phyloP scores from a whole-genome alignment of 37 sponge, comb jelly and placozoan species.

The Diacarnus erythraeanus region DNA sequence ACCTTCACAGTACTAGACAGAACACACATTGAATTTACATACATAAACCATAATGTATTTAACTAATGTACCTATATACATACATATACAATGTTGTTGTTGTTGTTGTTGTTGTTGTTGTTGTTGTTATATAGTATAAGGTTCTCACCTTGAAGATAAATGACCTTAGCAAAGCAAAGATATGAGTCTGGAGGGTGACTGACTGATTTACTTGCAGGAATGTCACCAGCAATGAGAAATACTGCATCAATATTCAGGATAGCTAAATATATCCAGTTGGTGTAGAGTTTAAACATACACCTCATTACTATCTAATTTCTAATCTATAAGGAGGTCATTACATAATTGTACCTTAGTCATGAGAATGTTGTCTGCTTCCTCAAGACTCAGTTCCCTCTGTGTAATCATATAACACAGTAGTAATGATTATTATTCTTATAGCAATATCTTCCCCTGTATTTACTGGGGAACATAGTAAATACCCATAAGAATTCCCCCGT shows the following conservation, averaged over 20 bases:
- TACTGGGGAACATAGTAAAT: no score
- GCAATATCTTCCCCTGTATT: no score
- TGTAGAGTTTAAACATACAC: no score
- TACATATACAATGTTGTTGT: no score
- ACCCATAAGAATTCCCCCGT: no score
- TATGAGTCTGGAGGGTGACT: slow-evolving; percentile 41
- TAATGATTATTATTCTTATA: no score
- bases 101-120: no score
- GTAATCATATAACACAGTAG: neutral
- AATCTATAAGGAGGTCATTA: neutral
- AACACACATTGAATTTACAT: neutral
- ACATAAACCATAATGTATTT: no score
- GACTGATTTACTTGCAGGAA: slow-evolving; percentile 74
- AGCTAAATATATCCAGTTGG: neutral
- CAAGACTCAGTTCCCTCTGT: slow-evolving; percentile 41
- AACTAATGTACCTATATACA: no score
- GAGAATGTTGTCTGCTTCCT: slow-evolving; percentile 70
- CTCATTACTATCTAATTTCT: neutral
- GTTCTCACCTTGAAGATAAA: slow-evolving; percentile 74
- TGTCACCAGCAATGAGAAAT: slow-evolving; percentile 56
- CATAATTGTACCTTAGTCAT: slow-evolving; percentile 60
- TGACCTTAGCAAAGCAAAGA: slow-evolving; percentile 66
- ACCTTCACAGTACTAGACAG: slow-evolving; percentile 61
- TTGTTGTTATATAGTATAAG: no score
- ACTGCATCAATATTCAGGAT: slow-evolving; percentile 29